These are phyloP conservation scores for Heteropelma amictum DNA, from an alignment of 2,888 invertebrate genomes.

Conservation along the genomic window DNA sequence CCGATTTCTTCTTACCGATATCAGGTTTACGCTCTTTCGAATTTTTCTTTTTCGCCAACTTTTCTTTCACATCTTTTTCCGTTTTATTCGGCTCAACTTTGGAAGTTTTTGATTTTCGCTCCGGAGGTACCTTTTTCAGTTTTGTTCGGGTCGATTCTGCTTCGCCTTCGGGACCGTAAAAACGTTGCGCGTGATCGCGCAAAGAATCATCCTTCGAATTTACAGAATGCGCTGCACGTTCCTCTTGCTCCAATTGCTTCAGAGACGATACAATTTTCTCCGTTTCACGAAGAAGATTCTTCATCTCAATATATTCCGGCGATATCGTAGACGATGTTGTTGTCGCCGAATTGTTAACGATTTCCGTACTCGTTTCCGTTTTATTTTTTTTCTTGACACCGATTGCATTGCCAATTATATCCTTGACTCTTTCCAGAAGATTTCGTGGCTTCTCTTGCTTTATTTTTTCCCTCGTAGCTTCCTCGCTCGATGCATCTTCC, in stretches of 20 bases:
- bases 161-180: too few relatives aligned
- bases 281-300: not conserved
- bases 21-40: not conserved
- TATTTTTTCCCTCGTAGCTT: not conserved
- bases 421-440: conserved; percentile 57
- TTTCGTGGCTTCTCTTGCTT: conserved; percentile 49
- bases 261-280: not conserved
- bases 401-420: conserved; percentile 58
- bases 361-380: not conserved
- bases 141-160: not conserved
- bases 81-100: too few relatives aligned
- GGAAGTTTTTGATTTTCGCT: too few relatives aligned
- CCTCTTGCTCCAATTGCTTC: not conserved
- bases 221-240: not conserved
- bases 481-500: not conserved
- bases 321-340: not conserved
- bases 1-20: not conserved
- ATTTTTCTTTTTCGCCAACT: not conserved
- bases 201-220: not conserved
- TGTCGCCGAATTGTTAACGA: not conserved
- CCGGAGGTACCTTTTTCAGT: not conserved
- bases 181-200: too few relatives aligned
- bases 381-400: conserved; percentile 35
- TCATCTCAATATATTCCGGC: not conserved
- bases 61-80: too few relatives aligned